Percentiles rank a stretch among this genome's conserved stretches.
Evolutionary conservation across 2,888 invertebrate species (phyloP).

Genomic region (Erebia aethiops): DNA sequence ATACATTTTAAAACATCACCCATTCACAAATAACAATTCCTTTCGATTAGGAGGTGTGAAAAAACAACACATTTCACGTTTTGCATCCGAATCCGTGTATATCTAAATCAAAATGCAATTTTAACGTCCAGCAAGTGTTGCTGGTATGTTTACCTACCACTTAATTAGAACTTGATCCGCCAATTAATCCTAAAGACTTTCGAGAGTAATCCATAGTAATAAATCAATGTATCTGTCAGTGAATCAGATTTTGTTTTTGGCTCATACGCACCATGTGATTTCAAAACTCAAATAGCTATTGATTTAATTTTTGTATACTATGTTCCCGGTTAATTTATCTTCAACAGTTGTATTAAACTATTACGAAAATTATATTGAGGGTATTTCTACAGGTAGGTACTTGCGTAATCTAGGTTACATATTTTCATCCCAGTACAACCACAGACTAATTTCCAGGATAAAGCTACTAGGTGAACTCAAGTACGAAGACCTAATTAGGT

Average conservation of each 20-base stretch:
- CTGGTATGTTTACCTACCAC: constrained; percentile 26
- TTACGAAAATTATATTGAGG: too few species aligned
- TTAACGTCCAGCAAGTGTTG: constrained; percentile 33
- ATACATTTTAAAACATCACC: background rate
- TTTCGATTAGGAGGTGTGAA: constrained; percentile 32
- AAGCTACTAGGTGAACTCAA: too few species aligned
- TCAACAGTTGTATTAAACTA: too few species aligned
- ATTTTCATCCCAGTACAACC: too few species aligned
- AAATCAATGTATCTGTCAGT: background rate
- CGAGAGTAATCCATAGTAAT: background rate
- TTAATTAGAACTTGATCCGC: constrained; percentile 24
- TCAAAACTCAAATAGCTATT: too few species aligned
- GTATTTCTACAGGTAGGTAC: too few species aligned
- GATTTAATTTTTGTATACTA: too few species aligned
- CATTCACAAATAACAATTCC: constrained; percentile 12
- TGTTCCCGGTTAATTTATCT: too few species aligned
- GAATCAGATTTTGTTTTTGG: too few species aligned
- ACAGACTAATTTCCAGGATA: too few species aligned
- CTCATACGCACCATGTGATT: too few species aligned
- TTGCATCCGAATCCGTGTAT: constrained; percentile 26
- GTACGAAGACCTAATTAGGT: background rate
- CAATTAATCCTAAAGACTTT: background rate
- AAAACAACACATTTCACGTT: constrained; percentile 25
- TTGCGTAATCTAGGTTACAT: too few species aligned
- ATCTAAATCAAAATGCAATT: constrained; percentile 39